A percentile compares a stretch with the other conserved stretches of the same genome.
Evolutionary conservation across 2,888 invertebrate species (phyloP).

Genomic region (Dasysyrphus albostriatus): DNA sequence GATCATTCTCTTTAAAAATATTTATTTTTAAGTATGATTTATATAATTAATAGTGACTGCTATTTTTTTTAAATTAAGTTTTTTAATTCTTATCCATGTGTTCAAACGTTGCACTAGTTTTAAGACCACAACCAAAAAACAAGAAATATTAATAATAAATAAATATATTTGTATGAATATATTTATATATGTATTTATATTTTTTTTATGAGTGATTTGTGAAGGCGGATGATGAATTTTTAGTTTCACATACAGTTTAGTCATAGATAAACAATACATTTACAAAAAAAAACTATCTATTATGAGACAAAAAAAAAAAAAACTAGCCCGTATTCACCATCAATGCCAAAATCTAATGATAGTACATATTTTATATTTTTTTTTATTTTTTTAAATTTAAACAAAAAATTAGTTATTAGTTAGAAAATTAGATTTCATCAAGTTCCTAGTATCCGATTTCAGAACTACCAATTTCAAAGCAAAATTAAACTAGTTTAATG

Average conservation of each 20-base stretch:
- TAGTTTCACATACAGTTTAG: conserved; percentile 57
- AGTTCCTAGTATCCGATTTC: conserved; percentile 62
- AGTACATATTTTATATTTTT: conserved; percentile 45
- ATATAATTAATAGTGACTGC: not conserved
- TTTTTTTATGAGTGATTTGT: conserved; percentile 28
- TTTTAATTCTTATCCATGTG: conserved; percentile 24
- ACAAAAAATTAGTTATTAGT: conserved; percentile 44
- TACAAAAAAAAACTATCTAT: conserved; percentile 43
- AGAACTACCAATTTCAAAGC: conserved; percentile 70
- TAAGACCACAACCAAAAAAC: conserved; percentile 63
- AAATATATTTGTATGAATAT: no score
- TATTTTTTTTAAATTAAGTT: conserved; percentile 21
- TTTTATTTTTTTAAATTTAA: conserved; percentile 8
- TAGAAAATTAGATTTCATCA: conserved; percentile 33
- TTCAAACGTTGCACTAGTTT: conserved; percentile 61
- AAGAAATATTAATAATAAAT: conserved; percentile 26
- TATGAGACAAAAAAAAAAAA: conserved; percentile 44
- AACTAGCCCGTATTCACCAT: conserved; percentile 68
- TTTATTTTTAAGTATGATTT: conserved; percentile 13
- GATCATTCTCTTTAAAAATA: conserved; percentile 60
- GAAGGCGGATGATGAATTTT: conserved; percentile 53
- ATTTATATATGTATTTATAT: conserved; percentile 24
- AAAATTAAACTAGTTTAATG: conserved; percentile 49
- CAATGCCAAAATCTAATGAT: conserved; percentile 64
- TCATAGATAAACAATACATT: conserved; percentile 30